Percentiles rank a stretch among this genome's conserved stretches.
phyloP scores from a whole-genome alignment of 2,888 invertebrate genomes.

The Gasteruption jaculator region DNA sequence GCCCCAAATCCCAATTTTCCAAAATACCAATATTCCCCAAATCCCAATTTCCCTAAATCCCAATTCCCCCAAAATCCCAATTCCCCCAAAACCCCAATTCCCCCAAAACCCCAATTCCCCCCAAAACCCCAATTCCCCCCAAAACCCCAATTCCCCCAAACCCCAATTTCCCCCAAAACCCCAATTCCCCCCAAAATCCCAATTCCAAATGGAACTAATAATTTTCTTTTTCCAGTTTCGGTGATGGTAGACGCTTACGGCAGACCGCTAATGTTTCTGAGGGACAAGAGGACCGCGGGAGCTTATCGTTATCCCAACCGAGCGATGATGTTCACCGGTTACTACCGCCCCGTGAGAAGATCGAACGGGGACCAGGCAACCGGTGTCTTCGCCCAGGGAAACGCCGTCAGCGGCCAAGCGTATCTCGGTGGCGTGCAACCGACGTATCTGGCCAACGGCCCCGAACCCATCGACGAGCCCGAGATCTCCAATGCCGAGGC shows the following conservation, averaged over 20 bases:
- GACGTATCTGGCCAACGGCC: constrained; percentile 31
- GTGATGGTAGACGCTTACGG: constrained; percentile 31
- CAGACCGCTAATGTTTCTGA: constrained; percentile 30
- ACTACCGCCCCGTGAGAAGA: constrained; percentile 38
- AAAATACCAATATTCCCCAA: too few relatives aligned
- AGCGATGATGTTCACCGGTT: constrained; percentile 47
- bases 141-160: too few relatives aligned
- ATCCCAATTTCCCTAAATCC: too few relatives aligned
- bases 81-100: too few relatives aligned
- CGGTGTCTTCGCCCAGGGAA: constrained; percentile 44
- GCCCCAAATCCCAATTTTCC: too few relatives aligned
- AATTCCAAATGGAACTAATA: too few relatives aligned
- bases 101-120: too few relatives aligned
- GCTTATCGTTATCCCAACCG: constrained; percentile 35
- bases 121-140: too few relatives aligned
- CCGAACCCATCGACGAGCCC: constrained; percentile 35
- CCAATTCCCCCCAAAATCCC: neutral
- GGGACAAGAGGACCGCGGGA: constrained; percentile 32
- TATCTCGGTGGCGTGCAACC: constrained; percentile 33
- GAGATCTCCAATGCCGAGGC: constrained; percentile 42
- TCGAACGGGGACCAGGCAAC: constrained; percentile 33
- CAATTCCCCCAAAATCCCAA: too few relatives aligned
- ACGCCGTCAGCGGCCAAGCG: constrained; percentile 39
- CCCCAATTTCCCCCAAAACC: neutral
- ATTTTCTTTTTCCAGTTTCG: constrained; percentile 25